Evolutionary conservation across 2,888 invertebrate genomes (phyloP), one percentile per base, ranked within the genome.

Genomic region (Timema cristinae): DNA sequence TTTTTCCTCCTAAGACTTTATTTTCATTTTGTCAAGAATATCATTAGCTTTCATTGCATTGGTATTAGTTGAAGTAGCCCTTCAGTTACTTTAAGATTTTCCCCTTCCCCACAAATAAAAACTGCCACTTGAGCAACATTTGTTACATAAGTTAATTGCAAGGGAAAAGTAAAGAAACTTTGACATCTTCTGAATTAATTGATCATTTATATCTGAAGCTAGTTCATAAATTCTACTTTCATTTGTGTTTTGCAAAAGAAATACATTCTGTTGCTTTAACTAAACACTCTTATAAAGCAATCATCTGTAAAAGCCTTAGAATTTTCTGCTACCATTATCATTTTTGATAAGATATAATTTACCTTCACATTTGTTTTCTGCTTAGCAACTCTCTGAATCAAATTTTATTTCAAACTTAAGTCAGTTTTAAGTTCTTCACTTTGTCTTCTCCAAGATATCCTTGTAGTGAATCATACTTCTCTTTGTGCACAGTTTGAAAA

Each of bases 391-490:
- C 56, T 56, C 7, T 56, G 56, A 13, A 56, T 15, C 56, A 67
- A 13, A 67, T 47, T 67, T 67, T 67, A 11, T 49, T 67, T 6
- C 48, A 13, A 11, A 67, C 67, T 67, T 67, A 67, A 67, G 10
- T 50, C 49, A 50, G 67, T 48, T 50, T 50, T 67, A 11, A 67
- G 50, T 67, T 47, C 50, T 67, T 67, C 15, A 67, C 10, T 67
- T 67, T 50, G 67, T 67, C 15, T 50, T 67, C 67, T 67, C 49
- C 13, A 67, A 67, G 50, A 50, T 67, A 50, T 56, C 67, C 67
- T 67, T 67, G 48, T 50, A 67, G 15, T 50, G 50, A 67, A 15
- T 67, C 67, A 50, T 50, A 67, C 49, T 67, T 67, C 67, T 50
- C 50, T 50, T n/a, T 6, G 15, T 67, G 50, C 48, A 67, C 10